Evolutionary conservation across 1,140 invertebrate genomes (phyloP).

Genomic region (Melanaphis sacchari): DNA sequence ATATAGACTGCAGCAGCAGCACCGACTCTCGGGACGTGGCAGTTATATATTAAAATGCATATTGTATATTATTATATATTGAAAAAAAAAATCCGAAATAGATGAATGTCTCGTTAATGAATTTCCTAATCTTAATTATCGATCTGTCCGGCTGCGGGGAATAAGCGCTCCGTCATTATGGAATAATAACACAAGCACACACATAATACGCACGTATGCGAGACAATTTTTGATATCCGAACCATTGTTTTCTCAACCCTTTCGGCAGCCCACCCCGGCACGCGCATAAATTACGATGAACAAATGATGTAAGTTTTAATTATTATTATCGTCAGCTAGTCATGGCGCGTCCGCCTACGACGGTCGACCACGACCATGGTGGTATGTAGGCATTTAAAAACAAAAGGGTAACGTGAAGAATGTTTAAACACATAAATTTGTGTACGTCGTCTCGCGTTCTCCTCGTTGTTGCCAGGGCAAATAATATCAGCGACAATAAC

Average conservation of each 20-base stretch:
- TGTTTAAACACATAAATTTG: not conserved
- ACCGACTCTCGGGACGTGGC: no score
- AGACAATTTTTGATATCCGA: conserved; percentile 2
- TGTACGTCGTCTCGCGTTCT: not conserved
- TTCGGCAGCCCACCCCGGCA: conserved; percentile 40
- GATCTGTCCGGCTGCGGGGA: conserved; percentile 50
- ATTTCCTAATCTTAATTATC: conserved; percentile 57
- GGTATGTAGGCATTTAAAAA: not conserved
- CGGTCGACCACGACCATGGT: not conserved
- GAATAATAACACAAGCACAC: not conserved
- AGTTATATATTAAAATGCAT: not conserved
- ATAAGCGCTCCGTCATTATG: conserved; percentile 47
- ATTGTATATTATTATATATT: not conserved
- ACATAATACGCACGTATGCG: no score
- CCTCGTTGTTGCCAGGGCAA: not conserved
- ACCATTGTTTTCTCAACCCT: conserved; percentile 52
- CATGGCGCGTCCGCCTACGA: not conserved
- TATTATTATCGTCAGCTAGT: not conserved
- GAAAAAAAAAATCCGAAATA: not conserved
- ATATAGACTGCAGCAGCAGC: not conserved
- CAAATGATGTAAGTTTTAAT: conserved; percentile 48
- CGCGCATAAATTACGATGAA: conserved; percentile 49
- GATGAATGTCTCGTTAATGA: conserved; percentile 46
- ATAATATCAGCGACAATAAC: not conserved
- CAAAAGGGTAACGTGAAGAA: conserved; percentile 30